Conservation (phyloP, 2,888 invertebrate species). For the Listrodromus nycthemerus region DNA sequence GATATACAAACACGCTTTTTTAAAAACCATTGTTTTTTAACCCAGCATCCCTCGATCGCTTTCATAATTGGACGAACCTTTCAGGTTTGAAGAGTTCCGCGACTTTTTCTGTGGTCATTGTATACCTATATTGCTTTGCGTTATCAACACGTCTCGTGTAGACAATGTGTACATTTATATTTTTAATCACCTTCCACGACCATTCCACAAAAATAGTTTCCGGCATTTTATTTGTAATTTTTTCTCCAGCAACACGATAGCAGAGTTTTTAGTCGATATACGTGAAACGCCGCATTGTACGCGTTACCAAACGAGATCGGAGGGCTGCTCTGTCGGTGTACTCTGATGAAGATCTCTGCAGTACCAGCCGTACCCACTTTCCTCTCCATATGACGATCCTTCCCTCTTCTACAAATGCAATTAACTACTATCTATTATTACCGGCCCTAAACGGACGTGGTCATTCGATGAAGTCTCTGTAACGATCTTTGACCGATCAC, state of each 20-base stretch:
- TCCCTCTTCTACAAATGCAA: conserved; percentile 30
- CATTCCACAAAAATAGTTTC: not conserved
- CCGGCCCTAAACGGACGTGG: conserved; percentile 45
- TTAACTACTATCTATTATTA: conserved; percentile 62
- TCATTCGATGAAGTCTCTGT: conserved; percentile 11
- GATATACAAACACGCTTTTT: not conserved
- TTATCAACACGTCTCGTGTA: not conserved
- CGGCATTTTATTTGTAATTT: not conserved
- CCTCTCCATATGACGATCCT: not conserved
- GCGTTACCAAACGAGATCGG: conserved; percentile 3
- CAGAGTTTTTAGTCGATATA: conserved; percentile 11
- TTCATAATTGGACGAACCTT: conserved; percentile 7
- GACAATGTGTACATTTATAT: not conserved
- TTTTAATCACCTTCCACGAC: conserved; percentile 8
- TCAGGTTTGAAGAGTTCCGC: not conserved
- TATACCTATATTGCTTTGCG: not conserved
- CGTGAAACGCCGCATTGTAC: not conserved
- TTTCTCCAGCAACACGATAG: not conserved
- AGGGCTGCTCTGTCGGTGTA: conserved; percentile 22
- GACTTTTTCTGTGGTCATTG: not conserved
- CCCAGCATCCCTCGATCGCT: not conserved
- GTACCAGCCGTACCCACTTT: not conserved
- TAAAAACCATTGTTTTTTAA: not conserved
- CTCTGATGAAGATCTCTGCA: conserved; percentile 49
- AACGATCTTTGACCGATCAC: conserved; percentile 27